phyloP scores from a whole-genome alignment of 2,888 invertebrate species.

The Philereme vetulata region DNA sequence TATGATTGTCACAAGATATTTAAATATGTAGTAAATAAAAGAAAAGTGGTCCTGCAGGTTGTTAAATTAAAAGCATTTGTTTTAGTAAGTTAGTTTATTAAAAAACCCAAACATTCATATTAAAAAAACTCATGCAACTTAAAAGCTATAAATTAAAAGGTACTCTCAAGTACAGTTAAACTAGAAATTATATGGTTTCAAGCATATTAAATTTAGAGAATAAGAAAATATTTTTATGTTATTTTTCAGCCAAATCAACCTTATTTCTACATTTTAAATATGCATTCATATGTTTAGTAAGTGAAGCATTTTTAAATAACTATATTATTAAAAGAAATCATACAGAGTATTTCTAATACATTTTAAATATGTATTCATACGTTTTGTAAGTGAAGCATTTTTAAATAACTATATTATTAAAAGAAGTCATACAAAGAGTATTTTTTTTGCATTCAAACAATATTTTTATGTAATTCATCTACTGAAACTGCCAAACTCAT shows the following conservation, averaged over 20 bases:
- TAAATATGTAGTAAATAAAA: too few relatives aligned
- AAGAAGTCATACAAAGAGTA: constrained; percentile 15
- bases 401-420: constrained; percentile 6
- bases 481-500: constrained; percentile 5
- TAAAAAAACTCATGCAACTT: constrained; percentile 24
- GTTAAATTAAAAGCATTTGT: constrained; percentile 18
- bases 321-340: constrained; percentile 2
- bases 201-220: constrained; percentile 1
- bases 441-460: constrained; percentile 1
- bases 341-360: constrained; percentile 18
- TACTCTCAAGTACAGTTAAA: constrained; percentile 29
- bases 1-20: too few relatives aligned
- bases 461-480: constrained; percentile 15
- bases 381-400: constrained; percentile 21
- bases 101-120: constrained; percentile 28
- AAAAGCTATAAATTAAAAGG: constrained; percentile 23
- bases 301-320: constrained; percentile 19
- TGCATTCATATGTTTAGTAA: constrained; percentile 24
- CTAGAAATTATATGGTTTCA: constrained; percentile 8
- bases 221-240: constrained; percentile 14
- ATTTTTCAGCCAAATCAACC: constrained; percentile 21
- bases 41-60: background rate
- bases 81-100: constrained; percentile 28
- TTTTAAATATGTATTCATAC: constrained; percentile 20
- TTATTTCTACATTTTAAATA: constrained; percentile 15